phyloP scores from a whole-genome alignment of 2,888 invertebrate species.

The Drosophila merina region DNA sequence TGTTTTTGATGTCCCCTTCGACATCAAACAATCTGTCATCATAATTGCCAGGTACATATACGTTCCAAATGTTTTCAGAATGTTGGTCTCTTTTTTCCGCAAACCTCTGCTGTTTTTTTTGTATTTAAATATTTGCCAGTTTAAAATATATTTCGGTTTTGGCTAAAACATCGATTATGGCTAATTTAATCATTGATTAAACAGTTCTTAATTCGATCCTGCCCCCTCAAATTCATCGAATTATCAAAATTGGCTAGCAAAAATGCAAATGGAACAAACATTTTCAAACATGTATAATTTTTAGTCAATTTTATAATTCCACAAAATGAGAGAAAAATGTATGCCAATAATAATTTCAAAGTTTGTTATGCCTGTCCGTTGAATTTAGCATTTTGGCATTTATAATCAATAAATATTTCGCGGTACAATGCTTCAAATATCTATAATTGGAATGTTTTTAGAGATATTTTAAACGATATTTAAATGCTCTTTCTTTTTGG shows the following conservation, averaged over 20 bases:
- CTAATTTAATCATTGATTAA: slow-evolving; percentile 1
- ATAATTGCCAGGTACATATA: slow-evolving; percentile 16
- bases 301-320: not conserved
- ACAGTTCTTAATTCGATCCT: not conserved
- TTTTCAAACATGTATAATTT: not conserved
- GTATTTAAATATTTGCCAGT: not conserved
- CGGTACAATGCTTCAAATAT: too few relatives aligned
- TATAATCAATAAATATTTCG: not conserved
- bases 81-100: too few relatives aligned
- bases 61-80: not conserved
- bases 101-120: not conserved
- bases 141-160: not conserved
- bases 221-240: not conserved
- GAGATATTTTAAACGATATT: too few relatives aligned
- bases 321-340: not conserved
- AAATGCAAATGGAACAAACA: not conserved
- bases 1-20: slow-evolving; percentile 6
- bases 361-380: too few relatives aligned
- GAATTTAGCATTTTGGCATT: not conserved
- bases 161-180: not conserved
- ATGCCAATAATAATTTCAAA: not conserved
- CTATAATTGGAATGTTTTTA: too few relatives aligned
- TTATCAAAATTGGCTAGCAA: not conserved
- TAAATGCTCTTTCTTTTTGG: too few relatives aligned
- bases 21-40: slow-evolving; percentile 34